Percentiles rank a stretch among this genome's conserved stretches.
Conservation (phyloP, 1,140 invertebrate species). For the Teleopsis dalmanni region DNA sequence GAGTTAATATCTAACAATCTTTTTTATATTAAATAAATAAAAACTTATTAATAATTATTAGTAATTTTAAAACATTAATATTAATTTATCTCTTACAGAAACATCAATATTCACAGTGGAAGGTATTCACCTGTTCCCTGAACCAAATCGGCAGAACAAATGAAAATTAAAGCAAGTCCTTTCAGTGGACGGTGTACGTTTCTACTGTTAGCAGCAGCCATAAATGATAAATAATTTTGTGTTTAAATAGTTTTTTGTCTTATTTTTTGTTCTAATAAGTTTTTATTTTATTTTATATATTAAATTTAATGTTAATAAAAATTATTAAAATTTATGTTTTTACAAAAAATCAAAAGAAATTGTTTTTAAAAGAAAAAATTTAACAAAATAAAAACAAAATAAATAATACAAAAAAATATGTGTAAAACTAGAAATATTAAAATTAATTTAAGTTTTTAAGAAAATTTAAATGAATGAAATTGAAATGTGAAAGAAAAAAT, state of each 20-base stretch:
- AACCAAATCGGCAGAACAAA: conserved; percentile 48
- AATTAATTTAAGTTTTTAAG: no score
- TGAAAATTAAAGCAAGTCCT: conserved; percentile 48
- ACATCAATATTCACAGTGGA: conserved; percentile 88
- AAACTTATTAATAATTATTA: no score
- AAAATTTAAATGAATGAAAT: no score
- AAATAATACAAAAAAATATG: conserved; percentile 1
- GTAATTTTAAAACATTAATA: no score
- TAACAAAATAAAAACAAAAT: conserved; percentile 5
- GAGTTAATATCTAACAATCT: no score
- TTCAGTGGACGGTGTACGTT: conserved; percentile 44
- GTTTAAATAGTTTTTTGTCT: background rate
- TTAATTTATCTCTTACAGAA: conserved; percentile 65
- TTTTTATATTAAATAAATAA: no score
- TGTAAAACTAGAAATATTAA: no score
- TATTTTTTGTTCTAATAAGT: conserved; percentile 6
- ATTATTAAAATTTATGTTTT: conserved; percentile 7
- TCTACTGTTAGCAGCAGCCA: conserved; percentile 39
- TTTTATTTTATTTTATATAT: no score
- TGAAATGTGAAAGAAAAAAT: conserved; percentile 1
- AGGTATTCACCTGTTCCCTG: conserved; percentile 68
- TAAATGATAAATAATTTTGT: conserved; percentile 3
- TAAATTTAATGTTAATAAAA: no score
- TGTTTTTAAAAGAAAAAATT: conserved; percentile 2
- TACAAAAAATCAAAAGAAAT: conserved; percentile 1